A percentile compares a stretch with the other conserved stretches of the same genome.
Conservation (phyloP, 2,797 vertebrate genomes). For the Moxostoma hubbsi region DNA sequence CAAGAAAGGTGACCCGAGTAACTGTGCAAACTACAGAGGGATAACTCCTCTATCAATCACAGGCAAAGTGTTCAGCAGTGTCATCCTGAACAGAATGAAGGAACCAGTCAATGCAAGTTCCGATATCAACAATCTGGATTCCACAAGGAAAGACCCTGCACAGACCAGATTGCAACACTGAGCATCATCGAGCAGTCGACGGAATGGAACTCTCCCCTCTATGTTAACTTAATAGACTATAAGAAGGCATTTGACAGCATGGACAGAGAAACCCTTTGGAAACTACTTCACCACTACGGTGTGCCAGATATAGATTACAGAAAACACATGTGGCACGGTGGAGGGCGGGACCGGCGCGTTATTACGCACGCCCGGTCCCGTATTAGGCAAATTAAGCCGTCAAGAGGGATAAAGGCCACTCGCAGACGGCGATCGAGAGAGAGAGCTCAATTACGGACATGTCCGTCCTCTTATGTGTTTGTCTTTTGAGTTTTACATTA, state of each 20-base stretch:
- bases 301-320: too few relatives aligned
- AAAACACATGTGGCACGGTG: too few relatives aligned
- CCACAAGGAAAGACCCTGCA: conserved; percentile 17
- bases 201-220: conserved; percentile 9
- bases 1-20: conserved; percentile 36
- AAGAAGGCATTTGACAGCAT: background rate
- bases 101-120: conserved; percentile 6
- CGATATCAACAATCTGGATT: conserved; percentile 42
- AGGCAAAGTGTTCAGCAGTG: conserved; percentile 17
- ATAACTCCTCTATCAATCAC: conserved; percentile 5
- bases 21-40: conserved; percentile 11
- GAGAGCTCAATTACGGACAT: too few relatives aligned
- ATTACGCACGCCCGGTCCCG: too few relatives aligned
- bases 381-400: too few relatives aligned
- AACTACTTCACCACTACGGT: background rate
- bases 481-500: too few relatives aligned
- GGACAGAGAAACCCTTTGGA: background rate
- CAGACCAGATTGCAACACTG: conserved; percentile 32
- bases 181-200: conserved; percentile 20
- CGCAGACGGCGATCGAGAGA: too few relatives aligned
- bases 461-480: too few relatives aligned
- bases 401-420: too few relatives aligned
- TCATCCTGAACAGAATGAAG: conserved; percentile 26
- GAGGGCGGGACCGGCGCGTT: too few relatives aligned
- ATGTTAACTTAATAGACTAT: background rate